A percentile compares a stretch with the other conserved stretches of the same genome.
phyloP scores from a whole-genome alignment of 92 coral and sea anemone species.

The Palythoa grandis region DNA sequence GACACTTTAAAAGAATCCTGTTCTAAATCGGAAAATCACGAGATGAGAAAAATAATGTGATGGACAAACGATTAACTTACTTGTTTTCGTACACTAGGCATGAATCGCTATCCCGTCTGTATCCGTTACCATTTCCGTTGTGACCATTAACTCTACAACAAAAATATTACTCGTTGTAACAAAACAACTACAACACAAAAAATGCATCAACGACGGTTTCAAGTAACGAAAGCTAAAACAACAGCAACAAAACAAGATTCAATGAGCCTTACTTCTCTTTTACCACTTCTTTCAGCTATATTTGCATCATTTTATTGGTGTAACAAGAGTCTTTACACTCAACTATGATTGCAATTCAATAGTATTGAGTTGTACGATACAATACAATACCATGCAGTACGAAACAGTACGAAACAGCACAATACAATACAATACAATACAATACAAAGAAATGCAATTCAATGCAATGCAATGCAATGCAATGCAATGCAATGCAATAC shows the following conservation, averaged over 20 bases:
- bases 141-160: constrained; percentile 63
- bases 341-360: too few species aligned
- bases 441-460: too few species aligned
- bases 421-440: too few species aligned
- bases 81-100: constrained; percentile 65
- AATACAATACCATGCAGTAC: too few species aligned
- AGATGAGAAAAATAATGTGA: not conserved
- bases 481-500: too few species aligned
- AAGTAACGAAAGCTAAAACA: not conserved
- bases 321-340: not conserved
- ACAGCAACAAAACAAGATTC: not conserved
- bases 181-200: not conserved
- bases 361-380: too few species aligned
- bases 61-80: constrained; percentile 44
- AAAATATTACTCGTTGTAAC: not conserved
- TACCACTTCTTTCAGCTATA: not conserved
- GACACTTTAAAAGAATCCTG: too few species aligned
- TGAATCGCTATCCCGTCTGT: constrained; percentile 42
- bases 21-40: too few species aligned
- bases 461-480: too few species aligned
- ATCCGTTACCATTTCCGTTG: constrained; percentile 51
- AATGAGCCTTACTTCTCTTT: not conserved
- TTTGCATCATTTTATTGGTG: not conserved
- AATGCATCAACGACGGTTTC: not conserved
- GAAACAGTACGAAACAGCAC: too few species aligned